Evolutionary conservation across 2,888 invertebrate genomes (phyloP), one percentile per base, ranked within the genome.

Genomic region (Macaria liturata): DNA sequence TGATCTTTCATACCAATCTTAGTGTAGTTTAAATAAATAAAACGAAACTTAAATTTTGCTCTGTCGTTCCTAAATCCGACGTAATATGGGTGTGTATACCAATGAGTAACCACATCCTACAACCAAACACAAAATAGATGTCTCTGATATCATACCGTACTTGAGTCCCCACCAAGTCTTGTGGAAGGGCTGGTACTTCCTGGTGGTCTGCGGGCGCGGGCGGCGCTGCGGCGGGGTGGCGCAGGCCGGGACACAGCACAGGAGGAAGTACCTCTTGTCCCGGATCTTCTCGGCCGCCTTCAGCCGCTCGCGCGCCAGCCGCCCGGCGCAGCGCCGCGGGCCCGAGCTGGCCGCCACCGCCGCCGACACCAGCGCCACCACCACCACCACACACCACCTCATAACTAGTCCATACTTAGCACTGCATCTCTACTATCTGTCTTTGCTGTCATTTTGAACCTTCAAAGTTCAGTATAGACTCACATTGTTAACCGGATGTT

Each of bases 221-320:
- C 76, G 75, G 43, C 83, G 69, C 48, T 77, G 76, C 0, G 69
- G 75, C 0, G 69, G 65, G 0, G 75, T 67, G n/a, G 76, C 72
- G 62, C 91, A 91, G 0, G 81, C 59, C 0, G 86, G 75, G 0
- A 84, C 68, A 60, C 91, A 91, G 76, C 90, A 90, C 37, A 88
- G 66, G 32, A 83, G 72, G 66, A 81, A 90, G 73, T 82, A 90
- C 65, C 91, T 74, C 71, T 90, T 91, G 56, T 91, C 90, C 6
- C 91, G 70, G 62, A 91, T 81, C 73, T 91, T 91, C 66, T 91
- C 91, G 0, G 90, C 91, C 0, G 91, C 91, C 60, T 91, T 91
- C 31, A 91, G 71, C 30, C 91, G 64, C 62, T 91, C 91, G 34
- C 86, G 68, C n/a, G 91, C 91, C 30, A 88, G 69, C 30, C 86